Conservation (phyloP, 2,113 vertebrate species). For the human region GRCh38 chr12:75870501-75871000, state of each 20-base stretch:
- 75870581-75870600: neutral
- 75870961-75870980: slow-evolving; percentile 71
- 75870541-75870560: too few relatives aligned
- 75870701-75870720: neutral
- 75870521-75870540: too few relatives aligned
- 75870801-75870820: slow-evolving; percentile 41
- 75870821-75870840: slow-evolving; percentile 34
- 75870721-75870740: neutral
- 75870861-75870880: neutral
- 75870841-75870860: slow-evolving; percentile 10
- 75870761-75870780: slow-evolving; percentile 11
- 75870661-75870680: neutral
- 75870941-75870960: slow-evolving; percentile 63
- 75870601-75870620: neutral
- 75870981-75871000: slow-evolving; percentile 61
- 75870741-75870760: neutral
- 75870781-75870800: neutral
- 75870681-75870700: neutral
- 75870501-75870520: too few relatives aligned
- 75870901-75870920: slow-evolving; percentile 19
- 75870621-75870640: neutral
- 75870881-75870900: neutral
- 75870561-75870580: neutral
- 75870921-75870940: neutral
- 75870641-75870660: neutral